These are phyloP conservation scores for Myopa tessellatipennis DNA, from an alignment of 2,888 invertebrate species.

Conservation along the genomic window DNA sequence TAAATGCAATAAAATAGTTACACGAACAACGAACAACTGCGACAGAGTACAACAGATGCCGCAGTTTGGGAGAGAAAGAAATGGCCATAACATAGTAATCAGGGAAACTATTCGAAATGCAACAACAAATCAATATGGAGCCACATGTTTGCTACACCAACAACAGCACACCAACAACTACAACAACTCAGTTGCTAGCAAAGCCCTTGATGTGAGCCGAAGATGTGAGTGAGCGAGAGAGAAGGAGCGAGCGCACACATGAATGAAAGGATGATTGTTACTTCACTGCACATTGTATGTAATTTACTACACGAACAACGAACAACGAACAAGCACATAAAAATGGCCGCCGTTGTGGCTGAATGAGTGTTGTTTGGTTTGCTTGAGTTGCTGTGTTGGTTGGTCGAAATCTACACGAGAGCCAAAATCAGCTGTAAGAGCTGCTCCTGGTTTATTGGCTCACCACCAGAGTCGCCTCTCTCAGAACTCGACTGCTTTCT, in stretches of 20 bases:
- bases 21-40: constrained; percentile 32
- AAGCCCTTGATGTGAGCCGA: constrained; percentile 22
- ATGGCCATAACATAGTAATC: neutral
- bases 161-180: constrained; percentile 21
- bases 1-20: too few species aligned
- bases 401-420: neutral
- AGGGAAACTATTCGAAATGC: neutral
- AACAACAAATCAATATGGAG: constrained; percentile 40
- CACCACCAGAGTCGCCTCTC: neutral
- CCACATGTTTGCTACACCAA: constrained; percentile 39
- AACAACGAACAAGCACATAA: constrained; percentile 44
- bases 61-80: neutral
- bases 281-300: constrained; percentile 23
- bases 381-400: neutral
- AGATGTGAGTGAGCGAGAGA: neutral
- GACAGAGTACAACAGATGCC: constrained; percentile 40
- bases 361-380: constrained; percentile 28
- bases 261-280: constrained; percentile 31
- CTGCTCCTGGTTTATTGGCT: neutral
- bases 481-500: neutral
- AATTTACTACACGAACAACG: constrained; percentile 30
- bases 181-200: neutral
- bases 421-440: neutral
- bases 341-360: constrained; percentile 49
- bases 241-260: constrained; percentile 11